phyloP scores from a whole-genome alignment of 2,113 vertebrate species.

The Paralichthys olivaceus region DNA sequence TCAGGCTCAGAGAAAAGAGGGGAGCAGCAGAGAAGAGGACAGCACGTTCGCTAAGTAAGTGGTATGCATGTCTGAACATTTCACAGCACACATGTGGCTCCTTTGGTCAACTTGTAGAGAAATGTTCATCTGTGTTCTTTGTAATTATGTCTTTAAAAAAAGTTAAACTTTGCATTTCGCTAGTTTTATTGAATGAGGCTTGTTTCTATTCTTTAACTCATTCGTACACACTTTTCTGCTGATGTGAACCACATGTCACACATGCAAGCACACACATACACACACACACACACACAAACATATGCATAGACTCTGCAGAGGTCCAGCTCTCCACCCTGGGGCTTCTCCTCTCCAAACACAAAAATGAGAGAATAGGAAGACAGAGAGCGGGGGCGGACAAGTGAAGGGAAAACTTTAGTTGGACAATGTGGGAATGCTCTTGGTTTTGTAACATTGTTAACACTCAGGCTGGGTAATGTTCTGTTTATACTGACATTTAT shows the following conservation, averaged over 20 bases:
- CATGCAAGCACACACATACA: slow-evolving; percentile 23
- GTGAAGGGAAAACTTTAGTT: slow-evolving; percentile 27
- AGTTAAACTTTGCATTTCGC: not conserved
- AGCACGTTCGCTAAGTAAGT: slow-evolving; percentile 62
- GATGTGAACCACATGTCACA: slow-evolving; percentile 69
- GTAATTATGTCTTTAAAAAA: not conserved
- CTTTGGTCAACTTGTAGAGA: not conserved
- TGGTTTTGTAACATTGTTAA: slow-evolving; percentile 3
- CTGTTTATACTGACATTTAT: not conserved
- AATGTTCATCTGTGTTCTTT: not conserved
- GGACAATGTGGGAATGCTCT: slow-evolving; percentile 13
- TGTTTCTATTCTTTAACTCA: slow-evolving; percentile 43
- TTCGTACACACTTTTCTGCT: slow-evolving; percentile 48
- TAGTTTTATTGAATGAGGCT: slow-evolving; percentile 18
- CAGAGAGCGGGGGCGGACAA: slow-evolving; percentile 2
- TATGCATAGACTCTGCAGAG: slow-evolving; percentile 39
- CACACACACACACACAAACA: slow-evolving; percentile 23
- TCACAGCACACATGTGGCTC: not conserved
- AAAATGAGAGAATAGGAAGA: slow-evolving; percentile 50
- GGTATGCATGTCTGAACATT: slow-evolving; percentile 14
- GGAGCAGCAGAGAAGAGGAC: slow-evolving; percentile 57
- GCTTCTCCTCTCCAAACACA: slow-evolving; percentile 41
- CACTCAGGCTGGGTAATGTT: not conserved
- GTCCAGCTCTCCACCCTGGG: slow-evolving; percentile 42
- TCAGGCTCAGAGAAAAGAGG: slow-evolving; percentile 60